Base-by-base conservation (phyloP, 2,797 vertebrate species). In the Ctenosaura bakeri region DNA sequence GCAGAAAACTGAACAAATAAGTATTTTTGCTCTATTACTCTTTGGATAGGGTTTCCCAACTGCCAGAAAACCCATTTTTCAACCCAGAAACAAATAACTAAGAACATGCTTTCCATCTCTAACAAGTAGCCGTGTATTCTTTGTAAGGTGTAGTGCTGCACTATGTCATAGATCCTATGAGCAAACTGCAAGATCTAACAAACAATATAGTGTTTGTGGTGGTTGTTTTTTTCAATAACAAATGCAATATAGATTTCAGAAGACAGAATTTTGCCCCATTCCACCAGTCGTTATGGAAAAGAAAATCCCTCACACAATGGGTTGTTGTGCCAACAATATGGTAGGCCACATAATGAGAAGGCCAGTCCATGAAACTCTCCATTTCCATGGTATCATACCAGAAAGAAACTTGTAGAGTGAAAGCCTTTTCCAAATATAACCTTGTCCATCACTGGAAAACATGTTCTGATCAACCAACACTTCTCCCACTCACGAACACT, bases 311-410 rank as follows among this genome's bases (percentile, higher is more conserved):
- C 14, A 66, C 26, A 1, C 82, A 7, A 54, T 46, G 42, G 50
- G 74, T 4, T 64, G n/a, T 87, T 66, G 14, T 26, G 71, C 7
- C 20, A 56, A 2, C 56, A 38, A 32, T 9, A 52, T 18, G 13
- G 18, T 24, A 73, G 16, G 38, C 78, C 66, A 50, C 14, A 0
- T 76, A 85, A 84, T 66, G 54, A 59, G 71, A 89, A 42, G 20
- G 5, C 83, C 6, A 29, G 22, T 79, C 24, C 22, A 77, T 0
- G 8, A 92, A 92, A 10, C 10, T 89, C 10, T 10, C 66, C 29
- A 69, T 89, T 74, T 0, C 22, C 32, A 86, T 35, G 12, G 26
- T 90, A 18, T 20, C 90, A 88, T 83, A 64, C 52, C 80, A 90
- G 64, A 82, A 88, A 69, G 66, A 69, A 69, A 69, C 10, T 32